Evolutionary conservation across 2,113 vertebrate species (phyloP).

Genomic region (Pristiophorus japonicus): DNA sequence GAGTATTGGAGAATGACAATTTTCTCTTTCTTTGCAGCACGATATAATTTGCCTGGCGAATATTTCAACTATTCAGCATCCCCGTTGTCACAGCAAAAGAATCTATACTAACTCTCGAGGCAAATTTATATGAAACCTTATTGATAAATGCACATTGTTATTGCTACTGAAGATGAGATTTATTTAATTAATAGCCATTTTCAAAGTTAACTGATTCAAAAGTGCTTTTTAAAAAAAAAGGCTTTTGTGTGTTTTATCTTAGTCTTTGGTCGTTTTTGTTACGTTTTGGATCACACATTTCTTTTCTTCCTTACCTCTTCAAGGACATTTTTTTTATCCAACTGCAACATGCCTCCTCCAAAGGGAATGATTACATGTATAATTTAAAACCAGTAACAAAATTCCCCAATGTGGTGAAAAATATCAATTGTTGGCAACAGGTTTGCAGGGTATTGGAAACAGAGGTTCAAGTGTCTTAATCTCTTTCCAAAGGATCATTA

Average conservation of each 20-base stretch:
- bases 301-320: neutral
- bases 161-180: no score
- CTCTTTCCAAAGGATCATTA: conserved; percentile 36
- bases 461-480: conserved; percentile 38
- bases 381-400: conserved; percentile 57
- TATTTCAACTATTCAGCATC: neutral
- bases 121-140: neutral
- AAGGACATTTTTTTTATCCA: conserved; percentile 5
- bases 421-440: conserved; percentile 54
- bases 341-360: conserved; percentile 38
- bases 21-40: neutral
- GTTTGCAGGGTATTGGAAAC: conserved; percentile 31
- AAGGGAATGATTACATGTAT: conserved; percentile 48
- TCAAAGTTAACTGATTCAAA: neutral
- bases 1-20: neutral
- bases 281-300: neutral
- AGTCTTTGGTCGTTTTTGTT: neutral
- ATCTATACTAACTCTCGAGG: neutral
- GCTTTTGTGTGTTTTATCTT: neutral
- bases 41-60: neutral
- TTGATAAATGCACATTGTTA: neutral
- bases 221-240: neutral
- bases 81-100: neutral
- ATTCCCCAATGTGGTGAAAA: conserved; percentile 50
- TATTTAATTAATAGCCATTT: neutral